phyloP scores from a whole-genome alignment of 2,797 vertebrate species.

The Lagodon rhomboides region DNA sequence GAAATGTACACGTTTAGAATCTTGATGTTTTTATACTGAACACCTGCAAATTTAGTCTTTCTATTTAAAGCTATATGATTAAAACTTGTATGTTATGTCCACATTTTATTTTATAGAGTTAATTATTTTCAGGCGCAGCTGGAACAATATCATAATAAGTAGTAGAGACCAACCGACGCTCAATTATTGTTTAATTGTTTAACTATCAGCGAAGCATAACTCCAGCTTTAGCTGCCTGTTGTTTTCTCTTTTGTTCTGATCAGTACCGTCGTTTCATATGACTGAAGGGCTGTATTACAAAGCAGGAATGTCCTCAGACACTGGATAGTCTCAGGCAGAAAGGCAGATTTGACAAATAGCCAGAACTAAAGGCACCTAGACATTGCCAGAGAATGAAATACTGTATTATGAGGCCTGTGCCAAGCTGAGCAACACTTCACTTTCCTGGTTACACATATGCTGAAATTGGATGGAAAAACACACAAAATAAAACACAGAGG shows the following conservation, averaged over 20 bases:
- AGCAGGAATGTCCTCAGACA: constrained; percentile 64
- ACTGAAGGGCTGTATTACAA: constrained; percentile 26
- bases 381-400: constrained; percentile 12
- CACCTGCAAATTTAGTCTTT: no score
- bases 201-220: not conserved
- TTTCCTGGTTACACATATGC: not conserved
- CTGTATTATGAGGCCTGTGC: constrained; percentile 20
- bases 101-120: not conserved
- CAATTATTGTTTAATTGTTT: not conserved
- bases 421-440: constrained; percentile 14
- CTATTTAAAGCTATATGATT: no score
- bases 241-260: constrained; percentile 22
- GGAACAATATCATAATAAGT: no score
- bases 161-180: no score
- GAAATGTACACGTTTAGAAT: no score
- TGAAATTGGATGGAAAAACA: not conserved
- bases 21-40: no score
- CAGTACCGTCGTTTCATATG: constrained; percentile 38
- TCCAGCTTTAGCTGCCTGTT: not conserved
- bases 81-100: not conserved
- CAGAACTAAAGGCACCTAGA: constrained; percentile 45
- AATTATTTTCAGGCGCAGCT: not conserved
- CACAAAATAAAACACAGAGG: not conserved
- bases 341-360: constrained; percentile 39
- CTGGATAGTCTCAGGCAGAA: constrained; percentile 32